Conservation (phyloP, 2,888 invertebrate genomes). For the Metopia argyrocephala region DNA sequence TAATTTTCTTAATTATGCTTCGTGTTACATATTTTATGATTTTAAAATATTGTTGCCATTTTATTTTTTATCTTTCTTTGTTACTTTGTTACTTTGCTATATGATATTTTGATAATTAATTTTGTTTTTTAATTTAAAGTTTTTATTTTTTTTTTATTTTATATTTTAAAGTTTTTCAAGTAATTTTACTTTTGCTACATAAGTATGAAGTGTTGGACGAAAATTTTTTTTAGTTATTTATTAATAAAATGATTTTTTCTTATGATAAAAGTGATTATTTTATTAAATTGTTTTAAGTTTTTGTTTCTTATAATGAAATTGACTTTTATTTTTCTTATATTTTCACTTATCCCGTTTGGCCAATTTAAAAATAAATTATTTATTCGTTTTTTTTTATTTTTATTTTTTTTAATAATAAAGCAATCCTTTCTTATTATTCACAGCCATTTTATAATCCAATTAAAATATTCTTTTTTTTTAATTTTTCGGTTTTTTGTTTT, state of each 20-base stretch:
- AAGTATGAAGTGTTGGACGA: conserved; percentile 51
- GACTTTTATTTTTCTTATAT: conserved; percentile 24
- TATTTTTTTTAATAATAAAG: conserved; percentile 50
- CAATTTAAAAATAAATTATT: conserved; percentile 31
- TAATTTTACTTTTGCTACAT: conserved; percentile 37
- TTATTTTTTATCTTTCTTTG: neutral
- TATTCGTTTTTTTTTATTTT: conserved; percentile 13
- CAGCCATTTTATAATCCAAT: conserved; percentile 61
- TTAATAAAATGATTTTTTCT: neutral
- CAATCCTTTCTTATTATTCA: conserved; percentile 59
- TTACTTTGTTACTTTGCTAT: neutral
- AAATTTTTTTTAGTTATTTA: conserved; percentile 17
- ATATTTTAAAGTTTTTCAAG: neutral
- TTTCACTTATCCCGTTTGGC: conserved; percentile 25
- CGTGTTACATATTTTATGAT: too few species aligned
- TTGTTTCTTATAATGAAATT: conserved; percentile 26
- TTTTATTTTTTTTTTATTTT: conserved; percentile 32
- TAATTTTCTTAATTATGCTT: too few species aligned
- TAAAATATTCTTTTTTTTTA: neutral
- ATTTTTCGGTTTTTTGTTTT: neutral
- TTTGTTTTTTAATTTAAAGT: neutral
- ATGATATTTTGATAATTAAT: too few species aligned
- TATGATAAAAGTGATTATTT: neutral
- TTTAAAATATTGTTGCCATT: neutral
- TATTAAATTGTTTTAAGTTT: neutral